Evolutionary conservation across 2,888 invertebrate genomes (phyloP).

Genomic region (Torymus tubicola): DNA sequence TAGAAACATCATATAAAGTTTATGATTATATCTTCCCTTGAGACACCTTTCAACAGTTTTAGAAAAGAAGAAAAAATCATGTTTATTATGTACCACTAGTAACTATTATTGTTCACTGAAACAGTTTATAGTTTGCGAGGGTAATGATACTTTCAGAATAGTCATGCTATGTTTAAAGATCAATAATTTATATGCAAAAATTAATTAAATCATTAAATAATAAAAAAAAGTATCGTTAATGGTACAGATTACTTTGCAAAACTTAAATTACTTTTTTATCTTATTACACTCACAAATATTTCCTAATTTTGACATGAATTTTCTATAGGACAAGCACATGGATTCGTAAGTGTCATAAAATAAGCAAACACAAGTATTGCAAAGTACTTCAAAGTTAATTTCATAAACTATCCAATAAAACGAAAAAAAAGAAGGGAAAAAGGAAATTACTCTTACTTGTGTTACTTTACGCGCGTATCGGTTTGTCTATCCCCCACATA

Average conservation of each 20-base stretch:
- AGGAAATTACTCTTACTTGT: conserved; percentile 33
- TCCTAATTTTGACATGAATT: background rate
- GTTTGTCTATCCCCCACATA: background rate
- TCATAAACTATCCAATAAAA: too few species aligned
- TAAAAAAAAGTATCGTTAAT: background rate
- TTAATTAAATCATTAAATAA: conserved; percentile 24
- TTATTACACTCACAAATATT: background rate
- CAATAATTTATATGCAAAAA: background rate
- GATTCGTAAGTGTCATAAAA: too few species aligned
- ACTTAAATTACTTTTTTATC: background rate
- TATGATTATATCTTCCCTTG: conserved; percentile 55
- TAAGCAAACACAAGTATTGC: too few species aligned
- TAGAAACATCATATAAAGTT: conserved; percentile 59
- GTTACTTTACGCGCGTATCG: conserved; percentile 1
- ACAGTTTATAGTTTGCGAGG: conserved; percentile 36
- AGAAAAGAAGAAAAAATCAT: conserved; percentile 60
- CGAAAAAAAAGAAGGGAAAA: background rate
- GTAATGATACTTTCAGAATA: conserved; percentile 10
- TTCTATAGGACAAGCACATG: background rate
- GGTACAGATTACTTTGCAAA: background rate
- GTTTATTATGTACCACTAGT: conserved; percentile 61
- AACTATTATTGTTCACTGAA: conserved; percentile 29
- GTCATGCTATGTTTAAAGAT: too few species aligned
- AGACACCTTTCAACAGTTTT: conserved; percentile 54
- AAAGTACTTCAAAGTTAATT: too few species aligned